Base-by-base conservation (phyloP, 2,888 invertebrate genomes). In the Cremastinae sp. region DNA sequence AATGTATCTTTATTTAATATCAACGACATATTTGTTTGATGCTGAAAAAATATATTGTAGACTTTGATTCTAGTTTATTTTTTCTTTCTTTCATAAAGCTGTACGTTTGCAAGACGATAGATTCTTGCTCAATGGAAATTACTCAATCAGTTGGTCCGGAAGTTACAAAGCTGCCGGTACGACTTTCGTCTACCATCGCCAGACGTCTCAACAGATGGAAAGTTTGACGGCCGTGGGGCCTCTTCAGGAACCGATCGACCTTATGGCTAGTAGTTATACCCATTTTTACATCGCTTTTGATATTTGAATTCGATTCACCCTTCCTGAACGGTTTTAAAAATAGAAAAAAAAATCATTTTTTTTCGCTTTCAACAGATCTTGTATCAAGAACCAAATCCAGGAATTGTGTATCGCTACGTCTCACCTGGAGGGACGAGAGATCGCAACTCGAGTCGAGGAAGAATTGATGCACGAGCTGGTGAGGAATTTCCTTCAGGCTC, bases 321-420 rank as follows among this genome's bases (percentile, higher is more conserved):
- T n/a, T n/a, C 45, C 45, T 16, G 14, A 2, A 12, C 5, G 10
- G 22, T 1, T 22, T 28, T 2, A 1, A 1, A 1, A 45, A 22
- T 43, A n/a, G 16, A 12, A 55, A 47, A 16, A 3, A 58, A 37
- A 28, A 47, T 61, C 53, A 20, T 51, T 58, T 58, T 43, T n/a
- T 8, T 18, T 10, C 16, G 2, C 12, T 22, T 20, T 41, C 5
- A 47, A 61, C 90, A 96, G 96, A 92, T 97, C 75, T 92, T 96
- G 59, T 95, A 94, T 83, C 95, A 96, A 84, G 94, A 96, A 88
- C 92, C 94, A 62, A 97, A 97, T 91, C 95, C 95, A 43, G 97
- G 96, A 12, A 95, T 97, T 82, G 96, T 96, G 90, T 97, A 97
- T 90, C 95, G 96, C 89, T 97, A 96, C 87, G 92, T 96, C 66